Conservation (phyloP, 2,797 vertebrate species). For the Sylvilagus floridanus region DNA sequence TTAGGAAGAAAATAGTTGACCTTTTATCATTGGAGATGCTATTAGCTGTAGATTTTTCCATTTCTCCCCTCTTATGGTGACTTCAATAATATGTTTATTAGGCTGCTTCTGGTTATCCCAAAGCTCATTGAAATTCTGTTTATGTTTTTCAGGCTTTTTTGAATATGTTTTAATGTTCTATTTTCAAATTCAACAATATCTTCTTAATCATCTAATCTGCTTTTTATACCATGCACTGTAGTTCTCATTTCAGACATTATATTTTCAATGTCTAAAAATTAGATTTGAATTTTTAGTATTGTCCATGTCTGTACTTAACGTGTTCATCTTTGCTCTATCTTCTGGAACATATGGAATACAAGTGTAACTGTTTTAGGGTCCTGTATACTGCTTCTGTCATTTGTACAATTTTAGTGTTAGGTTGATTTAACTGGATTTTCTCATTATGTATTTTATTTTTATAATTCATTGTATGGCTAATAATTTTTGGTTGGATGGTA, state of each 20-base stretch:
- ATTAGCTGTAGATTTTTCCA: neutral
- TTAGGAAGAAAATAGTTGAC: neutral
- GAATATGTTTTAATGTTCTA: neutral
- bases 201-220: neutral
- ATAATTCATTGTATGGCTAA: neutral
- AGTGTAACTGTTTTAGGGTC: neutral
- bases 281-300: neutral
- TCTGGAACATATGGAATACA: neutral
- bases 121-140: neutral
- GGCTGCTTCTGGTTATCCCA: neutral
- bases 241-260: neutral
- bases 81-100: neutral
- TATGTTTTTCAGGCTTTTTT: neutral
- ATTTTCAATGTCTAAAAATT: constrained; percentile 3
- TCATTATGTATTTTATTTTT: neutral
- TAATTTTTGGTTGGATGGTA: constrained; percentile 11
- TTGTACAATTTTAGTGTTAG: neutral
- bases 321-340: neutral
- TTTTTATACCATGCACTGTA: neutral
- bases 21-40: neutral
- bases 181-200: neutral
- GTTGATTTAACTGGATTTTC: neutral
- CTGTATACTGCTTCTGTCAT: neutral
- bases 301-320: neutral
- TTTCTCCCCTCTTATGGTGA: neutral